Evolutionary conservation across 2,113 vertebrate genomes (phyloP).

Genomic region (Nyctereutes procyonoides): DNA sequence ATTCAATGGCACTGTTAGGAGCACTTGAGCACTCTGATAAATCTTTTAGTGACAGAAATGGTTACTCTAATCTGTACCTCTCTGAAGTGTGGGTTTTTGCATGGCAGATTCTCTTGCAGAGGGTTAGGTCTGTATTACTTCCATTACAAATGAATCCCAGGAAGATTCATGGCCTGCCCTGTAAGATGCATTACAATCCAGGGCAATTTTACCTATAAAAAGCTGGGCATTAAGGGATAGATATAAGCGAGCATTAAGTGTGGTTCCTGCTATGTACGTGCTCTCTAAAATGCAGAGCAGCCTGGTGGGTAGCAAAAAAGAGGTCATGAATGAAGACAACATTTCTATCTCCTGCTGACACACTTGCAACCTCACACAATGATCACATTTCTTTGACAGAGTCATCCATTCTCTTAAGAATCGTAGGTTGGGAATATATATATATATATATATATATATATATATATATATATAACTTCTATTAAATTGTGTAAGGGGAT

Average conservation of each 20-base stretch:
- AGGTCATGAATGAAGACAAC: background rate
- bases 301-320: background rate
- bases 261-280: background rate
- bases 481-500: background rate
- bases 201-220: background rate
- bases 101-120: background rate
- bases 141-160: background rate
- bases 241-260: background rate
- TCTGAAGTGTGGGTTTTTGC: background rate
- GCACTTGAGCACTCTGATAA: background rate
- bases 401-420: background rate
- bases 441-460: background rate
- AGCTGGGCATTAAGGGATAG: background rate
- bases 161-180: background rate
- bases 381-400: background rate
- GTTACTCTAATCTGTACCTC: background rate
- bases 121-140: background rate
- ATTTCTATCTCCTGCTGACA: background rate
- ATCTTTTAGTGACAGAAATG: background rate
- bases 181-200: background rate
- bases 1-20: background rate
- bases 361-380: background rate
- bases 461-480: background rate
- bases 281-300: background rate
- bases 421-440: background rate